Base-by-base conservation (phyloP, 2,113 vertebrate genomes). In the Centrocercus urophasianus region DNA sequence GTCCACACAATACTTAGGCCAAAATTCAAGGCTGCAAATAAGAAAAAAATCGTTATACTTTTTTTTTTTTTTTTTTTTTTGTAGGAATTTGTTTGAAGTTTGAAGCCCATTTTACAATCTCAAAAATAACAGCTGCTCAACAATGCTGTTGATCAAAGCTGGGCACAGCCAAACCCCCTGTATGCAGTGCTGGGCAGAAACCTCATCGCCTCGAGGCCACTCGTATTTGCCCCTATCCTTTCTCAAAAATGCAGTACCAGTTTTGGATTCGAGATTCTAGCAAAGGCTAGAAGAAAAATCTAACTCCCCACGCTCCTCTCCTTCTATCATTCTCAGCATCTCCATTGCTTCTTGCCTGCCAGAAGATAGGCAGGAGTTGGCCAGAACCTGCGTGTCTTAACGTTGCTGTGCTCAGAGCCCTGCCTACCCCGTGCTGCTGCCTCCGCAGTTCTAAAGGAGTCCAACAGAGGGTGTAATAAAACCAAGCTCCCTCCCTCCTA, bases 401-500 rank as follows among this genome's bases (percentile, higher is more conserved):
- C 32, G 28, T 8, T 61, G 34, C 20, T n/a, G 34, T 70, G 43
- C 32, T 69, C 34, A 1, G 8, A 72, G 48, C 40, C 4, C 27
- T 48, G 48, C 4, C 22, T 48, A 32, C 8, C 43, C 38, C 50
- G 22, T 32, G 32, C 48, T 24, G 56, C 27, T 60, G 48, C 38
- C 57, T 82, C 56, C 61, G 75, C 50, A 83, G 56, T 30, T 27
- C 63, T 59, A 75, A 54, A 76, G 64, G 59, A 75, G 88, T 25
- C 7, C 57, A 47, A 25, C 1, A 48, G 42, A 75, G 63, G 20
- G 63, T 67, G 32, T 28, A 75, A 70, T 36, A 74, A 59, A 38
- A 47, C 42, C 59, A 45, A 20, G 65, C 70, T 90, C 59, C 67
- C 38, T 83, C 63, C 70, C 77, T 87, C 97, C 42, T 97, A 99